Conservation (phyloP, 1,140 invertebrate species). For the Thaumetopoea pityocampa region DNA sequence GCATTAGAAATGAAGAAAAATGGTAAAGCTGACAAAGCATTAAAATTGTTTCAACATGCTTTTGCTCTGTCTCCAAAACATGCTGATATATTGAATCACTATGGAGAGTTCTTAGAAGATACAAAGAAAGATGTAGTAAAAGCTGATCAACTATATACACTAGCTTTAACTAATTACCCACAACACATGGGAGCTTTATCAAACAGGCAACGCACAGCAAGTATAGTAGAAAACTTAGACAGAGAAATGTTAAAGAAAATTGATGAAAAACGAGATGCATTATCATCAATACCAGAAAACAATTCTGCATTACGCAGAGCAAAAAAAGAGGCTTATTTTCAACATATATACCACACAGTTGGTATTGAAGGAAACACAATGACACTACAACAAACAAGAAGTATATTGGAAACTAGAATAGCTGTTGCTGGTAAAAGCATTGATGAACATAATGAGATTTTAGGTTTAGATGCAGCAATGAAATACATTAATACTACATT, state of each 20-base stretch:
- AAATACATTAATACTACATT: constrained; percentile 96
- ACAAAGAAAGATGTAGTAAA: constrained; percentile 89
- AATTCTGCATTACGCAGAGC: constrained; percentile 88
- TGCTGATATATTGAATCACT: constrained; percentile 93
- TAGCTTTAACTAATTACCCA: constrained; percentile 89
- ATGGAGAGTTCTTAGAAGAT: constrained; percentile 95
- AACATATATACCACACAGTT: constrained; percentile 98
- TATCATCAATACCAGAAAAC: constrained; percentile 88
- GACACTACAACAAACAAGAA: constrained; percentile 93
- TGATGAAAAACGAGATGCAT: constrained; percentile 89
- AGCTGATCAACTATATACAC: constrained; percentile 92
- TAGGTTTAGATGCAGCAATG: constrained; percentile 95
- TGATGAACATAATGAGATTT: constrained; percentile 97
- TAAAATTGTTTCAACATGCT: constrained; percentile 93
- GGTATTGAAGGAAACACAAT: constrained; percentile 99
- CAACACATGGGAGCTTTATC: constrained; percentile 86
- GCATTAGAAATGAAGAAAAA: constrained; percentile 89
- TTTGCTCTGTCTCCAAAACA: constrained; percentile 92
- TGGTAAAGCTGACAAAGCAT: constrained; percentile 91
- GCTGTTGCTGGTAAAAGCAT: constrained; percentile 96
- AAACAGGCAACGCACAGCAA: constrained; percentile 89
- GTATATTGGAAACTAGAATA: constrained; percentile 94
- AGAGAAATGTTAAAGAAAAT: constrained; percentile 86
- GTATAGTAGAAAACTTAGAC: constrained; percentile 94
- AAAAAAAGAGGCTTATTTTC: constrained; percentile 96